Base-by-base conservation (phyloP, 2,797 vertebrate genomes). In the Melanotaenia maccullochi region DNA sequence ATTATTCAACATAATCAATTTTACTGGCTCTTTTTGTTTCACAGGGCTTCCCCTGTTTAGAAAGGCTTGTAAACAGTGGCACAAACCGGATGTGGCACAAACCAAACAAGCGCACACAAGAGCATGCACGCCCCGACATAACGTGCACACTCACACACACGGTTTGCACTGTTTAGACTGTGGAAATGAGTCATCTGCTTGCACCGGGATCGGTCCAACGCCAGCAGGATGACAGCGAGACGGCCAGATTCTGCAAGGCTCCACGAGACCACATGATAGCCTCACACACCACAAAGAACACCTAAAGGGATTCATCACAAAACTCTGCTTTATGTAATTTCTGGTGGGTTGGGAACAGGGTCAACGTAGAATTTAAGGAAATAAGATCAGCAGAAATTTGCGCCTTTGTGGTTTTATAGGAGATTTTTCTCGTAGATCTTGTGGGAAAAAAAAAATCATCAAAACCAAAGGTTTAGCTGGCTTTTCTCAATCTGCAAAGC, bases 41-140 rank as follows among this genome's bases (percentile, higher is more conserved):
- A 89, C 69, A 60, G 86, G 90, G 90, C 86, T 92, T 92, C 85
- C 90, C 90, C 87, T 91, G 88, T 93, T 93, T 93, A 76, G 69
- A 87, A 78, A 87, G 79, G 75, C 82, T 76, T 87, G 89, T 91
- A 93, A 90, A 90, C 90, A 91, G 77, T 87, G 89, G 89, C 89
- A 85, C 86, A 87, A 32, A 32, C 32, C 32, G 32, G 32, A 32
- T 32, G 32, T 32, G 32, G 28, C 28, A 28, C 28, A 28, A 81
- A 85, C 85, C 78, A 91, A 90, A 88, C 83, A 88, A 71, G 75
- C 74, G 35, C 22, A 14, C 79, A 42, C 61, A 25, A 64, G 28
- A 54, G 65, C 28, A 67, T n/a, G 44, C 70, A 60, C 55, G 35
- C 60, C 33, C 35, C 13, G n/a, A 78, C 62, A 78, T 9, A 36